Percentiles rank a stretch among this genome's conserved stretches.
phyloP scores from a whole-genome alignment of 2,113 vertebrate species.

The Ascaphus truei region DNA sequence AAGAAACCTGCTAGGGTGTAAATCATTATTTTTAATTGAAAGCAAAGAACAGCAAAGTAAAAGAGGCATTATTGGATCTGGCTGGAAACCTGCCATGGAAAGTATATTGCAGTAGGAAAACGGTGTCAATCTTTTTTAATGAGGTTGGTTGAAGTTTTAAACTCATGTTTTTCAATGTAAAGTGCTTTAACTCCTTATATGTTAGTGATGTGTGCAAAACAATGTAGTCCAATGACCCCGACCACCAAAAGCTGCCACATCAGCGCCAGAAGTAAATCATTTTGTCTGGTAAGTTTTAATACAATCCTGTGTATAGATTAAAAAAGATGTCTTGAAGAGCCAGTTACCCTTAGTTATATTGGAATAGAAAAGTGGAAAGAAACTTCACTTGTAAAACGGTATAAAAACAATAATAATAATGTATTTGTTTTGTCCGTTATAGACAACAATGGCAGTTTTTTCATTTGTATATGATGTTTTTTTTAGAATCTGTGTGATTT shows the following conservation, averaged over 20 bases:
- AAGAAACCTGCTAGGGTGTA: constrained; percentile 19
- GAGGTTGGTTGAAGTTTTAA: constrained; percentile 25
- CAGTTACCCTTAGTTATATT: too few species aligned
- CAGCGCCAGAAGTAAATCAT: too few species aligned
- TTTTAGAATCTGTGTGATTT: too few species aligned
- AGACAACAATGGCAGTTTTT: too few species aligned
- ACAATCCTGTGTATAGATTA: too few species aligned
- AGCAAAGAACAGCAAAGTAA: constrained; percentile 20
- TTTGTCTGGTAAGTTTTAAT: too few species aligned
- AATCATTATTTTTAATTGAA: constrained; percentile 38
- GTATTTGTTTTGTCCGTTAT: too few species aligned
- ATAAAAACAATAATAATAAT: too few species aligned
- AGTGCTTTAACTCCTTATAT: constrained; percentile 2
- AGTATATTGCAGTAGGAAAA: constrained; percentile 8
- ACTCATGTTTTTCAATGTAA: not conserved
- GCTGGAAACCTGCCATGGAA: constrained; percentile 16
- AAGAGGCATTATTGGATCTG: constrained; percentile 1
- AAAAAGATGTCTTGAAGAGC: too few species aligned
- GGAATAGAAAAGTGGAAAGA: too few species aligned
- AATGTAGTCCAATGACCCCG: not conserved
- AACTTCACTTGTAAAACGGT: too few species aligned
- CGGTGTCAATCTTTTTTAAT: constrained; percentile 37
- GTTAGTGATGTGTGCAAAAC: not conserved
- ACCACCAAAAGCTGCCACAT: not conserved
- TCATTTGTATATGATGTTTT: too few species aligned